Conservation (phyloP, 2,113 vertebrate genomes). For the Corvus hawaiiensis region DNA sequence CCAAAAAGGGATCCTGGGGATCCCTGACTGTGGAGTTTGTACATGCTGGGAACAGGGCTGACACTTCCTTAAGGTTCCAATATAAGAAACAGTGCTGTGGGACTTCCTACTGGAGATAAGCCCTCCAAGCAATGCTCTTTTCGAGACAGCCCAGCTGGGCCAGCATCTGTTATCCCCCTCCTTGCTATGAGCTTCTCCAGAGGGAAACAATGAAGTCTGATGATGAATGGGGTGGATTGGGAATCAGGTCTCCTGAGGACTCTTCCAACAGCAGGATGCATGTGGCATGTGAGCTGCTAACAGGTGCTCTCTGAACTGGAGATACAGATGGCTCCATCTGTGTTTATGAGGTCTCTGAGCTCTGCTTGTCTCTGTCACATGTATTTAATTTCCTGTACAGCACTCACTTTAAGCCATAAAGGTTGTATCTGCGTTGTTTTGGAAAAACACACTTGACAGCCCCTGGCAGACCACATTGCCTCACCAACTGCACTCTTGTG, state of each 20-base stretch:
- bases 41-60: background rate
- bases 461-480: background rate
- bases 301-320: slow-evolving; percentile 47
- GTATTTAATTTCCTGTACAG: slow-evolving; percentile 52
- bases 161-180: slow-evolving; percentile 16
- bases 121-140: background rate
- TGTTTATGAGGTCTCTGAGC: slow-evolving; percentile 5
- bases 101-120: background rate
- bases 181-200: background rate
- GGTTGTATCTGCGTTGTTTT: background rate
- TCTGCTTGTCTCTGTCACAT: slow-evolving; percentile 11
- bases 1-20: background rate
- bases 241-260: slow-evolving; percentile 23
- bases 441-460: background rate
- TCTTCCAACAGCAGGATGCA: slow-evolving; percentile 15
- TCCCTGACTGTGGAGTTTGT: background rate
- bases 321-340: slow-evolving; percentile 27
- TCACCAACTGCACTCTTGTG: background rate
- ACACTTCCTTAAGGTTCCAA: background rate
- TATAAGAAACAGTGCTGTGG: background rate
- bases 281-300: slow-evolving; percentile 4
- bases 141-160: background rate
- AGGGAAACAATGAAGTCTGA: background rate
- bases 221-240: slow-evolving; percentile 29
- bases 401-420: background rate